phyloP scores from a whole-genome alignment of 2,888 invertebrate species.

The Andrena flavipes region DNA sequence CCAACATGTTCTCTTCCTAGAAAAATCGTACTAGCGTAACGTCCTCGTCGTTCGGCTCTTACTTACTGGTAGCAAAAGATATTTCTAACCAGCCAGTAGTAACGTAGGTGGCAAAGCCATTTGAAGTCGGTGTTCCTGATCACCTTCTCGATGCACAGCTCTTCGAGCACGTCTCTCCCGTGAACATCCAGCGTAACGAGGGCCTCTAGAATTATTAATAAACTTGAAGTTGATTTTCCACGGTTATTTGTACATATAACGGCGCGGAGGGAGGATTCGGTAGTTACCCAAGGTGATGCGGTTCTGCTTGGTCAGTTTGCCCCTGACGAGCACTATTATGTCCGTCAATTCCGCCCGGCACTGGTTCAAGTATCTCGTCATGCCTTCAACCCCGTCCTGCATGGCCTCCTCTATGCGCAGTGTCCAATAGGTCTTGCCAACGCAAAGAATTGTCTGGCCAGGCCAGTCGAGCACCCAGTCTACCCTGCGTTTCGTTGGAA shows the following conservation, averaged over 20 bases:
- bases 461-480: conserved; percentile 97
- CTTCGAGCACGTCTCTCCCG: conserved; percentile 93
- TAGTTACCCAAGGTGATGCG: conserved; percentile 92
- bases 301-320: conserved; percentile 93
- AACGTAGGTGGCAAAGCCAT: conserved; percentile 95
- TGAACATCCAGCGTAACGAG: conserved; percentile 97
- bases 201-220: conserved; percentile 87
- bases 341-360: conserved; percentile 93
- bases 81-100: conserved; percentile 91
- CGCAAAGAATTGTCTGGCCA: conserved; percentile 95
- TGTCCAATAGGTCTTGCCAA: conserved; percentile 96
- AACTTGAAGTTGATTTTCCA: neutral
- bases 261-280: neutral
- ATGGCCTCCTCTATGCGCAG: conserved; percentile 94
- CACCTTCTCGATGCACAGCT: conserved; percentile 89
- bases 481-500: conserved; percentile 88
- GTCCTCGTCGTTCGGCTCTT: neutral
- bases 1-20: conserved; percentile 87
- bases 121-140: conserved; percentile 93
- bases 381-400: conserved; percentile 85
- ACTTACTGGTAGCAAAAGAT: neutral
- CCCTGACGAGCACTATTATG: conserved; percentile 94
- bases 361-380: conserved; percentile 89
- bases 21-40: neutral
- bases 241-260: neutral